Evolutionary conservation across 2,113 vertebrate species (phyloP).

Genomic region (Ornithorhynchus anatinus): DNA sequence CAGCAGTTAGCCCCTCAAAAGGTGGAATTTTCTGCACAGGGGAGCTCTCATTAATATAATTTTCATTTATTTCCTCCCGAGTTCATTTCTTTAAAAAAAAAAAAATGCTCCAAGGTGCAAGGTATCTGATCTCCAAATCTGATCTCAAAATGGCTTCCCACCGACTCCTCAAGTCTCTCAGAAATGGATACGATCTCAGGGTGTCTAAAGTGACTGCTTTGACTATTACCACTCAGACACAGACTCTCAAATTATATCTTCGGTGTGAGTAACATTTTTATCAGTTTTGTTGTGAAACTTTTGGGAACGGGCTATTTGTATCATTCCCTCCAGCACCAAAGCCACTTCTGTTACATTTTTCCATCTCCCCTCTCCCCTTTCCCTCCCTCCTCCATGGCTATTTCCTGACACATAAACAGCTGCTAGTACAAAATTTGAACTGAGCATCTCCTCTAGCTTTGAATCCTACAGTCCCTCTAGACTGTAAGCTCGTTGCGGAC

Average conservation of each 20-base stretch:
- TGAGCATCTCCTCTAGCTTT: slow-evolving; percentile 14
- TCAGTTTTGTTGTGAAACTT: slow-evolving; percentile 18
- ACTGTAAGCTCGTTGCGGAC: too few species aligned
- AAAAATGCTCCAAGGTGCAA: slow-evolving; percentile 51
- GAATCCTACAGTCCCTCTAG: too few species aligned
- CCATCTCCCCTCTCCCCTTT: neutral
- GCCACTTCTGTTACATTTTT: slow-evolving; percentile 40
- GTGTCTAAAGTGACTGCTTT: slow-evolving; percentile 44
- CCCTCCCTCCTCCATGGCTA: too few species aligned
- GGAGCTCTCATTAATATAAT: too few species aligned
- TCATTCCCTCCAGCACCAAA: slow-evolving; percentile 42
- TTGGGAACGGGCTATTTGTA: slow-evolving; percentile 36
- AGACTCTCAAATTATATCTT: slow-evolving; percentile 57
- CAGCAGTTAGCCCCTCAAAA: too few species aligned
- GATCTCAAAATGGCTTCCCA: slow-evolving; percentile 43
- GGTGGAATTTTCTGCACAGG: slow-evolving; percentile 28
- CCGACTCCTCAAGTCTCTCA: slow-evolving; percentile 56
- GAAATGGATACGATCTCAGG: slow-evolving; percentile 46
- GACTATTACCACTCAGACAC: slow-evolving; percentile 66
- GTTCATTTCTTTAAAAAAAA: slow-evolving; percentile 35
- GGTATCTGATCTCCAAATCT: too few species aligned
- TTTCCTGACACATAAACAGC: slow-evolving; percentile 39
- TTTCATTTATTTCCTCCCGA: slow-evolving; percentile 25
- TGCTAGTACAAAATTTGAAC: slow-evolving; percentile 35
- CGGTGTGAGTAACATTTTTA: slow-evolving; percentile 20